Conservation (phyloP, 2,797 vertebrate genomes). For the Leptodactylus fallax region DNA sequence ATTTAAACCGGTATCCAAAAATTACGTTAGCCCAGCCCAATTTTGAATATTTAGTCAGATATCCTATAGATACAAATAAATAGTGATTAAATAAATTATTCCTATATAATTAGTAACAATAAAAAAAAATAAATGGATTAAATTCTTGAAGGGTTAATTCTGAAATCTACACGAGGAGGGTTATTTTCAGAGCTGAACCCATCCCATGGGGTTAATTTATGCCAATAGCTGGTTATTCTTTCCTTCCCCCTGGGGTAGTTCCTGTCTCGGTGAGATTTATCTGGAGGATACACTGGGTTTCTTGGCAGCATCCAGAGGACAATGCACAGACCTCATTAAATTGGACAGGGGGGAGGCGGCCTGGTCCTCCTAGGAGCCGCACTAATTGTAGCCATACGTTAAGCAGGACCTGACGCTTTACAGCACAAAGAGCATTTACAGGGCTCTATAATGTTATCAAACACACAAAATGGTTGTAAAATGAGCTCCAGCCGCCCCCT, state of each 20-base stretch:
- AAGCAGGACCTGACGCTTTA: background rate
- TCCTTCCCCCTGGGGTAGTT: slow-evolving; percentile 11
- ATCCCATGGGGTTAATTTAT: slow-evolving; percentile 53
- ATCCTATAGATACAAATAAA: no score
- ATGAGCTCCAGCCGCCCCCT: background rate
- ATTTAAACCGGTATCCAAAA: background rate
- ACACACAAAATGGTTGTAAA: background rate
- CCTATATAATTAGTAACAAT: no score
- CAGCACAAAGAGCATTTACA: background rate
- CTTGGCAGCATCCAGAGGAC: background rate
- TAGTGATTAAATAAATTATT: no score
- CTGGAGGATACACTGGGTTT: slow-evolving; percentile 26
- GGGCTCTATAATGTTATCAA: slow-evolving; percentile 18
- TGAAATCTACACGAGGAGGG: background rate
- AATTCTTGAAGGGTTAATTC: background rate
- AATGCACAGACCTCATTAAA: slow-evolving; percentile 27
- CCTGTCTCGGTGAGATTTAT: slow-evolving; percentile 28
- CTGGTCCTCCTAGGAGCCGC: background rate
- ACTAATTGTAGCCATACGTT: slow-evolving; percentile 33
- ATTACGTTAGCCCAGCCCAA: background rate
- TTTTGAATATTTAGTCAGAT: no score
- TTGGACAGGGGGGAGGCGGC: background rate
- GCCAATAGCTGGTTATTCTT: slow-evolving; percentile 8
- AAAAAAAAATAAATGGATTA: no score
- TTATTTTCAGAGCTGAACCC: background rate